Evolutionary conservation across 2,113 vertebrate species (phyloP).

Genomic region (Zootoca vivipara): DNA sequence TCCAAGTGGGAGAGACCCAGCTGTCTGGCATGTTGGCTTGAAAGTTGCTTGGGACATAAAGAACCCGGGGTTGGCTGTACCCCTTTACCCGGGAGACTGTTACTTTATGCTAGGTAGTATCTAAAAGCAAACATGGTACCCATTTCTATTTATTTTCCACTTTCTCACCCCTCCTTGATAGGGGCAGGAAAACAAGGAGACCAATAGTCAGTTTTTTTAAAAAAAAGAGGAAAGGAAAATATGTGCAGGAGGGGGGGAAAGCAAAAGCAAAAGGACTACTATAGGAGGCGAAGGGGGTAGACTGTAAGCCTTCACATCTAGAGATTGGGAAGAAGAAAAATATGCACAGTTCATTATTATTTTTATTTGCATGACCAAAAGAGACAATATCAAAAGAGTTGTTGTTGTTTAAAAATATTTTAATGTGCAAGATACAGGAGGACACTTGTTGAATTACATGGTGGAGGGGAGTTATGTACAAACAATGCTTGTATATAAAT

Average conservation of each 20-base stretch:
- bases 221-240: background rate
- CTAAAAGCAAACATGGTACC: background rate
- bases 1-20: constrained; percentile 79
- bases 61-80: constrained; percentile 92
- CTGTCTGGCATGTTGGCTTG: constrained; percentile 89
- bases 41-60: constrained; percentile 98
- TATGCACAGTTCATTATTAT: too few species aligned
- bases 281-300: too few species aligned
- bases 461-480: too few species aligned
- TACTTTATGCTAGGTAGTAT: constrained; percentile 86
- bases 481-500: too few species aligned
- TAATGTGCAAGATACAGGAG: too few species aligned
- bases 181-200: background rate
- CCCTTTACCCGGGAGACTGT: constrained; percentile 92
- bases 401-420: too few species aligned
- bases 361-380: background rate
- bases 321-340: too few species aligned
- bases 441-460: too few species aligned
- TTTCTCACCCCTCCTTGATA: background rate
- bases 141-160: background rate
- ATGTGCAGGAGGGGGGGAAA: background rate
- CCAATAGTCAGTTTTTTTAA: background rate
- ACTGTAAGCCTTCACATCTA: too few species aligned
- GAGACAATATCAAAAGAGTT: background rate
- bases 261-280: too few species aligned